A percentile compares a stretch with the other conserved stretches of the same genome.
phyloP scores from a whole-genome alignment of 1,140 invertebrate species.

The Leptestheria dahalacensis region DNA sequence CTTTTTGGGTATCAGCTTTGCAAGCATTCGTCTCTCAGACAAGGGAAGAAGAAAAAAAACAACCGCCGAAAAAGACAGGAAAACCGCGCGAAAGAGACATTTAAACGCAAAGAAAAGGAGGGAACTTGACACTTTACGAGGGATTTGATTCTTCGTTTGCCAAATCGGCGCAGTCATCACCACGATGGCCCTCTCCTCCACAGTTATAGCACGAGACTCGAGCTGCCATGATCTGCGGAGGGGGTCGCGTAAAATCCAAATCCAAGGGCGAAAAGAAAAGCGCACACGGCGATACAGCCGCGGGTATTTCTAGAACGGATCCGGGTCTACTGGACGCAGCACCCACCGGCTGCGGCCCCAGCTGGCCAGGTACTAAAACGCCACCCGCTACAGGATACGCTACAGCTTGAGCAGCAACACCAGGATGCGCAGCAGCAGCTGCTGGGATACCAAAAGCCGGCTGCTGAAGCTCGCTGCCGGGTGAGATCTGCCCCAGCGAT shows the following conservation, averaged over 20 bases:
- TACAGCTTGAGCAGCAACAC: neutral
- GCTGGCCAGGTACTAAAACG: neutral
- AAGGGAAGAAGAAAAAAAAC: neutral
- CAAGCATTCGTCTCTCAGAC: no score
- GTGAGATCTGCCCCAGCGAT: neutral
- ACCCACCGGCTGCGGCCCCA: neutral
- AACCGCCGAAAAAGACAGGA: neutral
- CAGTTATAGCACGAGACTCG: conserved; percentile 56
- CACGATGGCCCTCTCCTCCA: conserved; percentile 56
- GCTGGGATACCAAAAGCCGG: neutral
- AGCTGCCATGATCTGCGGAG: conserved; percentile 13
- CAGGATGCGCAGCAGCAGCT: neutral
- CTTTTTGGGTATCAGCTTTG: no score
- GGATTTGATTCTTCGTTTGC: conserved; percentile 57
- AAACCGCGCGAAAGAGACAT: neutral
- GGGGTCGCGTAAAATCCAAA: neutral
- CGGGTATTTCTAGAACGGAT: neutral
- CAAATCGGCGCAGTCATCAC: conserved; percentile 64
- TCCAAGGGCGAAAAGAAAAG: neutral
- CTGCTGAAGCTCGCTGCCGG: neutral
- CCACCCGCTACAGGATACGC: neutral
- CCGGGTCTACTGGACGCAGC: neutral
- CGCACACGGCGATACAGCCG: neutral
- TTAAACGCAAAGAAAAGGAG: neutral
- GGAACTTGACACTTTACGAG: neutral